Evolutionary conservation across 2,113 vertebrate species (phyloP).

Genomic region (Amia ocellicauda): DNA sequence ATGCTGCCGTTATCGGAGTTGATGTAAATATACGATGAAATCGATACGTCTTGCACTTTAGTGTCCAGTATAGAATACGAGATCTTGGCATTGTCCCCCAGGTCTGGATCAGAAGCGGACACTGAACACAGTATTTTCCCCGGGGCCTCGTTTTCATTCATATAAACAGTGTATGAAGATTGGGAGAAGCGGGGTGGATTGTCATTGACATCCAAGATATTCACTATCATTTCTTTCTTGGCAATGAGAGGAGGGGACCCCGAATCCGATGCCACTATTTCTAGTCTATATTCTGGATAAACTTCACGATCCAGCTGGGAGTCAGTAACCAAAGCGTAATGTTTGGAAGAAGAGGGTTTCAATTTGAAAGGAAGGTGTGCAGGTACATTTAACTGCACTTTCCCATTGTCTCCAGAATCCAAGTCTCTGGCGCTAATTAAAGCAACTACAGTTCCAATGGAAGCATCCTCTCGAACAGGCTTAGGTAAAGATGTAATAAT

Average conservation of each 20-base stretch:
- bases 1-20: conserved; percentile 70
- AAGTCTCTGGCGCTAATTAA: conserved; percentile 51
- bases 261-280: conserved; percentile 56
- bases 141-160: conserved; percentile 64
- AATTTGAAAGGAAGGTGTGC: conserved; percentile 57
- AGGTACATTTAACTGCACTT: conserved; percentile 49
- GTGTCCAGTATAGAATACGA: conserved; percentile 74
- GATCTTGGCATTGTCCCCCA: conserved; percentile 65
- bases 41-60: conserved; percentile 54
- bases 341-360: conserved; percentile 61
- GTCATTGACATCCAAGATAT: conserved; percentile 75
- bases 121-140: conserved; percentile 62
- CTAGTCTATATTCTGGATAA: conserved; percentile 54
- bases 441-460: conserved; percentile 54
- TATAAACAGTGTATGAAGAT: conserved; percentile 60
- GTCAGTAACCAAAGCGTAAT: conserved; percentile 65
- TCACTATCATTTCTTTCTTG: conserved; percentile 57
- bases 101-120: conserved; percentile 61
- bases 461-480: conserved; percentile 50
- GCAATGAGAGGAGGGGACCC: conserved; percentile 61
- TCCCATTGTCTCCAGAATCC: conserved; percentile 54
- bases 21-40: conserved; percentile 66
- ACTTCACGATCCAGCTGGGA: conserved; percentile 62
- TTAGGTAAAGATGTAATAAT: conserved; percentile 62
- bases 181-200: conserved; percentile 60